These are phyloP conservation scores for Jaculus jaculus DNA, from an alignment of 2,113 vertebrate genomes.

Conservation along the genomic window DNA sequence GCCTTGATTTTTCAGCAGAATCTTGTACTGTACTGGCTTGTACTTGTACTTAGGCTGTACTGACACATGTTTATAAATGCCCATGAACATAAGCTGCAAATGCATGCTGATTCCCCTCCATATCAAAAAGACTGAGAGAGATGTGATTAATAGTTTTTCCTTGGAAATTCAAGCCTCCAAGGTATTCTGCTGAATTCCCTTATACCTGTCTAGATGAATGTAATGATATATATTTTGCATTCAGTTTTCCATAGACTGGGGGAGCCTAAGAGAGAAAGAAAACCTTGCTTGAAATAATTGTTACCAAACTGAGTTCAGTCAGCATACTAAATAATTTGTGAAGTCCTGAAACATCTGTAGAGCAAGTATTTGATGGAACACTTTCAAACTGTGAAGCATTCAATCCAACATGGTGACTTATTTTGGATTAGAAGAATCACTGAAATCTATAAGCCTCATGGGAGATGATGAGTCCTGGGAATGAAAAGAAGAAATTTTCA, in stretches of 20 bases:
- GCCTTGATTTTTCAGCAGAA: conserved; percentile 48
- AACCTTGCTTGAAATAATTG: conserved; percentile 68
- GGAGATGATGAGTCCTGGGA: conserved; percentile 78
- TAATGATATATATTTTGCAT: conserved; percentile 63
- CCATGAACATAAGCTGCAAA: conserved; percentile 26
- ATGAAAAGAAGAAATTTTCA: conserved; percentile 70
- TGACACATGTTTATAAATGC: conserved; percentile 48
- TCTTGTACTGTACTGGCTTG: conserved; percentile 62
- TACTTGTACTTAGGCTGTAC: conserved; percentile 55
- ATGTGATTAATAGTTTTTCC: conserved; percentile 31
- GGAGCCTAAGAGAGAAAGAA: conserved; percentile 49
- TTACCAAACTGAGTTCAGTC: conserved; percentile 73
- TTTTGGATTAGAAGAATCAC: conserved; percentile 73
- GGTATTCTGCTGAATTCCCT: conserved; percentile 70
- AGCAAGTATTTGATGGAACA: conserved; percentile 72
- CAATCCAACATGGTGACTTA: conserved; percentile 62
- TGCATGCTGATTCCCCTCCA: not conserved
- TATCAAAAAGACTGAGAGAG: conserved; percentile 42
- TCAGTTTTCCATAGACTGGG: conserved; percentile 55
- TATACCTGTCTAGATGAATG: conserved; percentile 72
- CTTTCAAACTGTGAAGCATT: conserved; percentile 74
- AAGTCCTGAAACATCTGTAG: conserved; percentile 71
- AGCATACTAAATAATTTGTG: conserved; percentile 65
- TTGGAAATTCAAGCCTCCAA: conserved; percentile 72
- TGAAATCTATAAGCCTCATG: conserved; percentile 72